Evolutionary conservation across 1,140 invertebrate genomes (phyloP).

Genomic region (Oncopodura yosiiana): DNA sequence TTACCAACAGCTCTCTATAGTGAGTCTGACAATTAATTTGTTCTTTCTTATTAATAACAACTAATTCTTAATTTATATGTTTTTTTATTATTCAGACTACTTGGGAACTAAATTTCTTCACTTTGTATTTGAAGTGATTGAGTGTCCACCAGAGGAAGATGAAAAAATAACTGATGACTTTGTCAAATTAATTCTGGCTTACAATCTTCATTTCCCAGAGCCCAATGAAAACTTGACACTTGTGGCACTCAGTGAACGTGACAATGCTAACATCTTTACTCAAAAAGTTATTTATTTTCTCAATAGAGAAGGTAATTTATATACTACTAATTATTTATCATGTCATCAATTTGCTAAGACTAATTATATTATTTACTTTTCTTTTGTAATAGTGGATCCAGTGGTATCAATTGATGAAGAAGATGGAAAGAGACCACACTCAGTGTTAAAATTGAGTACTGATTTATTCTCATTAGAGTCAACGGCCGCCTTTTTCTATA

Average conservation of each 20-base stretch:
- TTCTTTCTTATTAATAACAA: not conserved
- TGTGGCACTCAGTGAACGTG: constrained; percentile 56
- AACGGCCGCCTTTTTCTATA: constrained; percentile 78
- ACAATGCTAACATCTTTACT: constrained; percentile 71
- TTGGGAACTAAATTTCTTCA: constrained; percentile 66
- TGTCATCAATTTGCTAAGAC: not conserved
- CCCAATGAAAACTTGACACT: constrained; percentile 62
- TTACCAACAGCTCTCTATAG: constrained; percentile 72
- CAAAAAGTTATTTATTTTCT: constrained; percentile 76
- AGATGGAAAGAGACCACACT: constrained; percentile 64
- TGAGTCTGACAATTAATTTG: too few species aligned
- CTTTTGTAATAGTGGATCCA: constrained; percentile 62
- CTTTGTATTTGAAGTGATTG: constrained; percentile 68
- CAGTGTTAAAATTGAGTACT: constrained; percentile 74
- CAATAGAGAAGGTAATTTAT: constrained; percentile 70
- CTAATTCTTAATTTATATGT: constrained; percentile 9
- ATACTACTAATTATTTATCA: not conserved
- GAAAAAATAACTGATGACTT: constrained; percentile 72
- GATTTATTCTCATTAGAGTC: constrained; percentile 66
- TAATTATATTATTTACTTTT: not conserved
- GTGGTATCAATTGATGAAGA: constrained; percentile 50
- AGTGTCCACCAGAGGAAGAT: constrained; percentile 62
- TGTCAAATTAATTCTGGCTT: constrained; percentile 70
- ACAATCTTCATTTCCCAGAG: constrained; percentile 70
- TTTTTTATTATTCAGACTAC: constrained; percentile 57